Evolutionary conservation across 2,888 invertebrate genomes (phyloP).

Genomic region (Diarsia dahlii): DNA sequence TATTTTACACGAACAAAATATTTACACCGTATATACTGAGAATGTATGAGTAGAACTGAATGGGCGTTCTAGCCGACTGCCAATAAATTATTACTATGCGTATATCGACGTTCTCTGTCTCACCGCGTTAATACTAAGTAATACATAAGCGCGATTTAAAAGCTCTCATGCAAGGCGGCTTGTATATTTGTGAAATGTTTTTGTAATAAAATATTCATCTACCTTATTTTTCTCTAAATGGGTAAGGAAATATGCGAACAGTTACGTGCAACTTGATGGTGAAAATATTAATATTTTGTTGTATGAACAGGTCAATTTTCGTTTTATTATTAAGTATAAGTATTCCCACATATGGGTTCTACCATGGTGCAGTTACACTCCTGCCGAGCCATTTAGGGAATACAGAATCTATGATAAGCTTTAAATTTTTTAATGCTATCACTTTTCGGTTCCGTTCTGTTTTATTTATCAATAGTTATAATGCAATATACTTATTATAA

Average conservation of each 20-base stretch:
- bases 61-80: constrained; percentile 8
- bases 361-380: background rate
- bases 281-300: background rate
- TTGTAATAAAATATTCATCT: constrained; percentile 21
- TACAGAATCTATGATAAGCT: background rate
- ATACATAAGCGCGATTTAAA: constrained; percentile 16
- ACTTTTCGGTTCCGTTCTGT: background rate
- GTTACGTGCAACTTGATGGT: background rate
- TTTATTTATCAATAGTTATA: background rate
- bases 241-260: background rate
- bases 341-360: background rate
- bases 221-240: background rate
- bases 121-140: constrained; percentile 16
- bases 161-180: background rate
- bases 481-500: background rate
- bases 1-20: constrained; percentile 17
- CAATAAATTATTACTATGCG: constrained; percentile 48
- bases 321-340: background rate
- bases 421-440: background rate
- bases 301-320: background rate
- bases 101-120: constrained; percentile 48
- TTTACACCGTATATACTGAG: constrained; percentile 7
- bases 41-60: constrained; percentile 20
- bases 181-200: constrained; percentile 7
- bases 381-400: background rate